Conservation (phyloP, 35 echinoderm and acorn worm genomes). For the Hemicentrotus pulcherrimus region DNA sequence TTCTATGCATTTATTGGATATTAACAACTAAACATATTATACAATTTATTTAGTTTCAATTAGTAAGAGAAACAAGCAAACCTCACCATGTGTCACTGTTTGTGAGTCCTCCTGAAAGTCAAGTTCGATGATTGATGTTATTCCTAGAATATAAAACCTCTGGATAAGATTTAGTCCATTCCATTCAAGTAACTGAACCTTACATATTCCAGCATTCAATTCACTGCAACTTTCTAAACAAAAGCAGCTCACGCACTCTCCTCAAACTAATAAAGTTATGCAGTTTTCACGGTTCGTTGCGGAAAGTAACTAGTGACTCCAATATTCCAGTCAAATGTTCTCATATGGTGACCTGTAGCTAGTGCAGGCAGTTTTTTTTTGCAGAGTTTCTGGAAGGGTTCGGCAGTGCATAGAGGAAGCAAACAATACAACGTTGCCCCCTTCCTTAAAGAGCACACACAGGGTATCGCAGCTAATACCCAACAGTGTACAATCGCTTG, state of each 20-base stretch:
- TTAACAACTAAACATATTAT: too few species aligned
- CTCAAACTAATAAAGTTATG: background rate
- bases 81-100: background rate
- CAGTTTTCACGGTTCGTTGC: background rate
- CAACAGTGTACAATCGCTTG: background rate
- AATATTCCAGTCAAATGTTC: background rate
- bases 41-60: too few species aligned
- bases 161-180: background rate
- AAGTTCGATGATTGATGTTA: background rate
- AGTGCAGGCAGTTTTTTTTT: background rate
- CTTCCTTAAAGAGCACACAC: background rate
- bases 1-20: too few species aligned
- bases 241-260: background rate
- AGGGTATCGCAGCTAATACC: background rate
- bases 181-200: background rate
- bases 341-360: background rate
- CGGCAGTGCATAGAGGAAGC: constrained; percentile 1
- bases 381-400: background rate
- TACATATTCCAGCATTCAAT: background rate
- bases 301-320: background rate
- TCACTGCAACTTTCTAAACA: background rate
- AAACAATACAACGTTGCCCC: constrained; percentile 40
- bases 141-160: background rate
- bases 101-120: background rate
- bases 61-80: background rate